Base-by-base conservation (phyloP, 2,888 invertebrate species). In the Lepidocyrtoides sp. region DNA sequence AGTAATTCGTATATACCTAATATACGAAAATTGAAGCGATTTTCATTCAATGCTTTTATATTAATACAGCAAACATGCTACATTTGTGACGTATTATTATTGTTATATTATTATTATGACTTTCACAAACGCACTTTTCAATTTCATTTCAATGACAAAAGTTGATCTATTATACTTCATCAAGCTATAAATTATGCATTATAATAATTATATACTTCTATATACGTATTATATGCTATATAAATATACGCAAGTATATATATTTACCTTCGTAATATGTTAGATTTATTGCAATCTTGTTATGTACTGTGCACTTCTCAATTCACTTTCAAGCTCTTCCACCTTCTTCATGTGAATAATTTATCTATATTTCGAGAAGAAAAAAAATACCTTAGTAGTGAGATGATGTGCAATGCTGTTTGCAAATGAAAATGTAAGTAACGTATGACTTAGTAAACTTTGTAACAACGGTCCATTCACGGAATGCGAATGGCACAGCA, bases 331-430 rank as follows among this genome's bases (percentile, higher is more conserved):
- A 44, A 44, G 44, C 72, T 69, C 36, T 72, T 44, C 44, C 41
- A 23, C 20, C 44, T 72, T 41, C 1, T 44, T 1, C 23, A 4
- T 72, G 20, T 82, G 60, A 82, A 82, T 82, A 82, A 63, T 82
- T 82, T 63, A 82, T n/a, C 82, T 44, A 2, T 81, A 36, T 81
- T 60, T 57, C 20, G 32, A 10, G 10, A 57, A 32, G 10, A 29
- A 29, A 29, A 69, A n/a, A n/a, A n/a, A n/a, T n/a, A n/a, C n/a
- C 36, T 3, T 17, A 7, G n/a, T n/a, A n/a, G 2, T 44, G 41
- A 44, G 29, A 72, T 41, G 72, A 72, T 44, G 72, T 72, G 72
- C 72, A 41, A 44, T 20, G 41, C 41, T 72, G 44, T 23, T 57
- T 57, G 17, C 1, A 57, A 10, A 48, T 20, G 51, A 29, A 66